Evolutionary conservation across 1,140 invertebrate species (phyloP).

Genomic region (Aphaenogaster rudis): DNA sequence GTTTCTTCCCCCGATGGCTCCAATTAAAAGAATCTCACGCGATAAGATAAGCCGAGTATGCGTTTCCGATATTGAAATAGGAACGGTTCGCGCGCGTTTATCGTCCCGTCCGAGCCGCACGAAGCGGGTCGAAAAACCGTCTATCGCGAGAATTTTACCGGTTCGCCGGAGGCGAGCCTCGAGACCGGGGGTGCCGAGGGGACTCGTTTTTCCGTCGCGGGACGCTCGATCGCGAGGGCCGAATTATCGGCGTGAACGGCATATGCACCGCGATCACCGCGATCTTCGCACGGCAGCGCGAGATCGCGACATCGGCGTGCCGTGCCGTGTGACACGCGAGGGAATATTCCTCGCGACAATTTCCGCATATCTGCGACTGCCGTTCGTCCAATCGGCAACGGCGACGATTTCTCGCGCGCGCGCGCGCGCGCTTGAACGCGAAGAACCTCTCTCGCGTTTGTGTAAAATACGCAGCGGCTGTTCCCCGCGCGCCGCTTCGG

Average conservation of each 20-base stretch:
- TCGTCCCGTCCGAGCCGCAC: background rate
- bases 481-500: slow-evolving; percentile 38
- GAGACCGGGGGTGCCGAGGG: background rate
- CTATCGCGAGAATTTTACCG: slow-evolving; percentile 23
- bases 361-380: slow-evolving; percentile 48
- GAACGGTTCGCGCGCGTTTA: slow-evolving; percentile 23
- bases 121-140: slow-evolving; percentile 47
- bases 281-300: no score
- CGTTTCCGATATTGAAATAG: slow-evolving; percentile 35
- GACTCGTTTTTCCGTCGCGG: background rate
- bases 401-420: background rate
- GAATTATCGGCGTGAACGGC: background rate
- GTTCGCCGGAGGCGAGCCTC: background rate
- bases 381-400: slow-evolving; percentile 58
- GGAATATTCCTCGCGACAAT: slow-evolving; percentile 61
- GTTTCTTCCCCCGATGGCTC: background rate
- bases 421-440: background rate
- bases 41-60: slow-evolving; percentile 45
- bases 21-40: slow-evolving; percentile 24
- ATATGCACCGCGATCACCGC: background rate
- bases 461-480: slow-evolving; percentile 33
- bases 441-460: slow-evolving; percentile 39
- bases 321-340: slow-evolving; percentile 23
- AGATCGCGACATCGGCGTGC: background rate
- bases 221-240: background rate